phyloP scores from a whole-genome alignment of 1,140 invertebrate genomes.

The Drosophila repleta region DNA sequence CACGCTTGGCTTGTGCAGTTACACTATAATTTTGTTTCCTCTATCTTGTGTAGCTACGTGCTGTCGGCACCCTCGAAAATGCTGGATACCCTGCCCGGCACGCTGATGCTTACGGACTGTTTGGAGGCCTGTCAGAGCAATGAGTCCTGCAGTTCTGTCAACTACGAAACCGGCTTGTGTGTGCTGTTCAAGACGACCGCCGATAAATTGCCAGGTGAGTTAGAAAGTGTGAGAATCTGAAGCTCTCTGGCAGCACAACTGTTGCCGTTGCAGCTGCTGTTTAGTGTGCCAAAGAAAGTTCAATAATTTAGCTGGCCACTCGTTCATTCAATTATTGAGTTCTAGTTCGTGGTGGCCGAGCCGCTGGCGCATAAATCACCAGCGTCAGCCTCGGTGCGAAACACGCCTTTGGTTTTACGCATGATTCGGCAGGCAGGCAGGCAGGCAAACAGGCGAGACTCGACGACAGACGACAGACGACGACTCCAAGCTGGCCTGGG shows the following conservation, averaged over 20 bases:
- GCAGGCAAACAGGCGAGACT: slow-evolving; percentile 20
- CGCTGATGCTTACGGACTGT: slow-evolving; percentile 96
- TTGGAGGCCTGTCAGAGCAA: slow-evolving; percentile 95
- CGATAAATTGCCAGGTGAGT: slow-evolving; percentile 93
- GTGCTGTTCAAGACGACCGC: slow-evolving; percentile 95
- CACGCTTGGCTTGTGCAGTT: background rate
- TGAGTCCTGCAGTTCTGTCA: slow-evolving; percentile 94
- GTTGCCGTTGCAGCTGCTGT: slow-evolving; percentile 18
- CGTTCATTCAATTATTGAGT: slow-evolving; percentile 79
- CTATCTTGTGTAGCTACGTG: slow-evolving; percentile 87
- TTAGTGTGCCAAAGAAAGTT: slow-evolving; percentile 80
- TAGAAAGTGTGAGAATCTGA: slow-evolving; percentile 79
- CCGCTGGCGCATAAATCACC: slow-evolving; percentile 69
- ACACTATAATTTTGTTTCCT: slow-evolving; percentile 18
- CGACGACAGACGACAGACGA: slow-evolving; percentile 20
- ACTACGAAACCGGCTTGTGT: slow-evolving; percentile 97
- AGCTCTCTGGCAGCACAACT: slow-evolving; percentile 17
- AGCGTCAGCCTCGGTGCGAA: slow-evolving; percentile 50
- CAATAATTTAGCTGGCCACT: slow-evolving; percentile 71
- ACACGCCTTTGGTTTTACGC: slow-evolving; percentile 76
- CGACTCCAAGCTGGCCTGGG: slow-evolving; percentile 53
- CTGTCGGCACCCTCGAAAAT: slow-evolving; percentile 95
- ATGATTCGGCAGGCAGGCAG: slow-evolving; percentile 65
- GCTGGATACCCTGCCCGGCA: slow-evolving; percentile 94
- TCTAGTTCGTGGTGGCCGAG: slow-evolving; percentile 71